Evolutionary conservation across 2,888 invertebrate genomes (phyloP).

Genomic region (Apamea anceps): DNA sequence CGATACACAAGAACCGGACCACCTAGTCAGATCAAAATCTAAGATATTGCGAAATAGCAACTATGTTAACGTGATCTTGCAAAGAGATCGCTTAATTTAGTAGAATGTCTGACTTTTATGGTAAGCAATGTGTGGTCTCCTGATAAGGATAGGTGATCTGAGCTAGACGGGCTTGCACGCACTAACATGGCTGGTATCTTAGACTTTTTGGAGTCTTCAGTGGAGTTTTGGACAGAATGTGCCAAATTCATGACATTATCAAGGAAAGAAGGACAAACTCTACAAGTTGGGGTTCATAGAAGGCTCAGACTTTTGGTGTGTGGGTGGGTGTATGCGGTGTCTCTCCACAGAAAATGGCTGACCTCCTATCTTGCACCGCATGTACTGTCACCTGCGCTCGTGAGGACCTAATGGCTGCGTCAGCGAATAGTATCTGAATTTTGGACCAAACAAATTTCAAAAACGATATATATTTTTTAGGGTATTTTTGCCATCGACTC

Average conservation of each 20-base stretch:
- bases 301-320: too few species aligned
- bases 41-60: slow-evolving; percentile 59
- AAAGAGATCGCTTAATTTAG: slow-evolving; percentile 53
- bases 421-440: too few species aligned
- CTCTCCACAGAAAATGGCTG: too few species aligned
- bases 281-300: too few species aligned
- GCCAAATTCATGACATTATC: neutral
- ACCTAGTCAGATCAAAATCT: slow-evolving; percentile 64
- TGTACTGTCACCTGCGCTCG: too few species aligned
- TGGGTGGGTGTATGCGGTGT: too few species aligned
- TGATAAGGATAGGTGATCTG: slow-evolving; percentile 25
- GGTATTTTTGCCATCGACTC: too few species aligned
- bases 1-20: slow-evolving; percentile 60
- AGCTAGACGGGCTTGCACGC: neutral
- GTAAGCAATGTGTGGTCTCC: slow-evolving; percentile 38
- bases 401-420: too few species aligned
- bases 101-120: slow-evolving; percentile 41
- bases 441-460: too few species aligned
- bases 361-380: too few species aligned
- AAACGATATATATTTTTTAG: too few species aligned
- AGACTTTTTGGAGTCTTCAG: neutral
- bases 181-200: neutral
- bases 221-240: neutral
- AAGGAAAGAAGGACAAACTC: too few species aligned
- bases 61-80: slow-evolving; percentile 59